Conservation (phyloP, 2,888 invertebrate genomes). For the Acrocera orbiculus region DNA sequence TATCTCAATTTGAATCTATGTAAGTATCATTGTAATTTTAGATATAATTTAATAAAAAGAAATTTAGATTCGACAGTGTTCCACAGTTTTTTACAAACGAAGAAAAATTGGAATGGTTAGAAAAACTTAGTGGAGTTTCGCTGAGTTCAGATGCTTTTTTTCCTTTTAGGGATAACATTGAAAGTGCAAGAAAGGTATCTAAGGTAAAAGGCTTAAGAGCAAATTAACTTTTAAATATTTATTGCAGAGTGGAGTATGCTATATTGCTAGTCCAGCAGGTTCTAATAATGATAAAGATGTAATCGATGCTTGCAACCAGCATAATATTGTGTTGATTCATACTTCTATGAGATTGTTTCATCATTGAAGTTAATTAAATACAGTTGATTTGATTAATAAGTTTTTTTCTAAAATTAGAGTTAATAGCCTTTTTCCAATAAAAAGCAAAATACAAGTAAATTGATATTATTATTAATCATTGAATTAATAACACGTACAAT, state of each 20-base stretch:
- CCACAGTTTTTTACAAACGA: constrained; percentile 52
- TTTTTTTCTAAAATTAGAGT: no score
- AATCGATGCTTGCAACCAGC: constrained; percentile 80
- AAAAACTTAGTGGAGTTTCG: constrained; percentile 55
- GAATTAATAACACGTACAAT: no score
- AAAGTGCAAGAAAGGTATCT: constrained; percentile 78
- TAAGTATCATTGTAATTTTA: constrained; percentile 37
- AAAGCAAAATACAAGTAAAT: no score
- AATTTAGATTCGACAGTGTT: constrained; percentile 30
- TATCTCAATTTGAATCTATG: constrained; percentile 52
- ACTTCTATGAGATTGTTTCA: constrained; percentile 87
- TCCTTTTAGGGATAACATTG: constrained; percentile 94
- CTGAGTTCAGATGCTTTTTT: constrained; percentile 96
- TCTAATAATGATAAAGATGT: constrained; percentile 86
- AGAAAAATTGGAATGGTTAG: constrained; percentile 51
- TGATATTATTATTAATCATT: no score
- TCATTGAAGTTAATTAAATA: no score
- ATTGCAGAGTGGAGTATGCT: constrained; percentile 78
- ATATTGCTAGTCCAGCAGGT: constrained; percentile 84
- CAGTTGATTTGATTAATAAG: no score
- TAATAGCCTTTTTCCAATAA: no score
- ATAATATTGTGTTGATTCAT: constrained; percentile 71
- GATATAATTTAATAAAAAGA: not conserved
- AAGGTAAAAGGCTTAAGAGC: constrained; percentile 11
- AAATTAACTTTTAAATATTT: not conserved